Evolutionary conservation across 2,888 invertebrate genomes (phyloP), one percentile per base, ranked within the genome.

Genomic region (Carcina quercana): DNA sequence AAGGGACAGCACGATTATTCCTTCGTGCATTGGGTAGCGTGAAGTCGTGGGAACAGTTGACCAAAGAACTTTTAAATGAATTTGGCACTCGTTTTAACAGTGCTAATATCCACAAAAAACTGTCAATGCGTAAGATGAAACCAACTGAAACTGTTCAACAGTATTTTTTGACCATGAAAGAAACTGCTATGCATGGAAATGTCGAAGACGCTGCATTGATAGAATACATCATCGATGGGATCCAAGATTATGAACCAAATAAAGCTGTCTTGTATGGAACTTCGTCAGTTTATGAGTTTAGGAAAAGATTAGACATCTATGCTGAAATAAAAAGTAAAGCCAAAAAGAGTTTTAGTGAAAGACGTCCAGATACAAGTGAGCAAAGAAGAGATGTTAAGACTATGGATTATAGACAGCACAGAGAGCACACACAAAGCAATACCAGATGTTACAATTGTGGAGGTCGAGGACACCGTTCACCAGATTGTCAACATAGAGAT

Each of bases 221-320:
- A 3, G 60, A 65, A 27, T 72, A 66, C 37, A 50, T 68, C 0
- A 63, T 70, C 3, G 64, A 71, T 37, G 67, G 62, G 1, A 61
- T 72, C 6, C 30, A 33, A 1, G 61, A 60, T 20, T 10, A 27
- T 2, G 48, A 51, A 27, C 14, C 35, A 0, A 50, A 48, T 17
- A 50, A 49, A 35, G 12, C 32, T 27, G 43, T 50, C 3, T 31
- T 50, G n/a, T 50, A 50, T 35, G 46, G 48, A 1, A 44, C 45
- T 2, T 11, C 27, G 1, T 34, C 43, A 5, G 12, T 48, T 5
- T 47, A 44, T 28, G 44, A 46, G 7, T 50, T 47, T 22, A 19
- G 44, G 1, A 32, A 37, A 17, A 47, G 44, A 15, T 28, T 50
- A 6, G 42, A 47, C 1, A 25, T 32, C 1, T 41, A 38, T 13